phyloP scores from a whole-genome alignment of 2,888 invertebrate species.

The Aplocera efformata region DNA sequence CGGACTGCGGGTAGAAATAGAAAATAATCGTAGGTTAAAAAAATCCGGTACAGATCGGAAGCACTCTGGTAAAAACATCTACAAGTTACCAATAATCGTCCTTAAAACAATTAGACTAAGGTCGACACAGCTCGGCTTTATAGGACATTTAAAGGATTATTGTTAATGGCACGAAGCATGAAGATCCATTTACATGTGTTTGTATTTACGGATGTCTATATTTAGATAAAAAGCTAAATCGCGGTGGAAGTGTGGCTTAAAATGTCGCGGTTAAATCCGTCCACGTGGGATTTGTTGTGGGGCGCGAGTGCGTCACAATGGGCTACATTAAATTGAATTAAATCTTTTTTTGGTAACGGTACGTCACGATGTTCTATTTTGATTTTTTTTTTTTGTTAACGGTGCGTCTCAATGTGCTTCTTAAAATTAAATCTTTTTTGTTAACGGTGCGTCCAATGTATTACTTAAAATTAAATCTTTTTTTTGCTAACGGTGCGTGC shows the following conservation, averaged over 20 bases:
- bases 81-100: constrained; percentile 37
- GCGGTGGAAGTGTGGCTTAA: constrained; percentile 37
- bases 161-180: constrained; percentile 56
- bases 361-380: too few species aligned
- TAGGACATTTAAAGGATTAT: constrained; percentile 65
- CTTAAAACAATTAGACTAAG: constrained; percentile 29
- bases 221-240: constrained; percentile 30
- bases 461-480: too few species aligned
- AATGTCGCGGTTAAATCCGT: constrained; percentile 47
- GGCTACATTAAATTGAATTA: constrained; percentile 24
- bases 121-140: constrained; percentile 28
- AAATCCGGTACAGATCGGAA: too few species aligned
- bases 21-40: too few species aligned
- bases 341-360: too few species aligned
- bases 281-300: constrained; percentile 52
- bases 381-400: too few species aligned
- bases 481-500: too few species aligned
- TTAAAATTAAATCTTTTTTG: too few species aligned
- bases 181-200: constrained; percentile 57
- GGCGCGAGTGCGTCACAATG: constrained; percentile 42
- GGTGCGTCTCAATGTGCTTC: too few species aligned
- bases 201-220: constrained; percentile 49
- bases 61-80: constrained; percentile 52
- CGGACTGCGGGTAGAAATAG: too few species aligned
- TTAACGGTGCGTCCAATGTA: too few species aligned